Base-by-base conservation (phyloP, 2,113 vertebrate species). In the Prionailurus viverrinus region DNA sequence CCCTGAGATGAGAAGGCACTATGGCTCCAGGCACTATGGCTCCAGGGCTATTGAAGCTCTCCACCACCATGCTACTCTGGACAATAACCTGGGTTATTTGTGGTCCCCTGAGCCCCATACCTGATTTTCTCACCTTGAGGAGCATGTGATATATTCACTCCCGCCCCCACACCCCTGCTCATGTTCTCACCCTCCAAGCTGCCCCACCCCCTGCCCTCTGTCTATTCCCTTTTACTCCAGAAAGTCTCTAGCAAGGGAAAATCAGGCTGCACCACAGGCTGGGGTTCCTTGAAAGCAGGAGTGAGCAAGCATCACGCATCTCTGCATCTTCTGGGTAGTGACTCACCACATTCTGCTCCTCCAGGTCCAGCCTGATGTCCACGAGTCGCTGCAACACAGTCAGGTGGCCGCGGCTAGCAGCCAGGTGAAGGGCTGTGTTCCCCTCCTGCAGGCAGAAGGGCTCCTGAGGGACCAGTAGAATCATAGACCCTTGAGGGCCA, bases 381-480 rank as follows among this genome's bases (percentile, higher is more conserved):
- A 99, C 19, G 2, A 99, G 98, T 97, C 98, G 99, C 98, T 98
- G 99, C 53, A 99, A 97, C 81, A 99, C 99, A 0, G 98, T 98
- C 4, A 95, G 19, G 39, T 99, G 99, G 7, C 99, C 99, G 9
- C 96, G 98, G 97, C 97, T 98, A 0, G 99, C 99, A 82, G 99
- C 99, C 85, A 99, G 98, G 97, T 99, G 99, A 55, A 99, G 94
- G 2, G 99, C 99, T 0, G 99, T 99, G 97, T 99, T 99, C 96
- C 99, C 98, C 83, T 99, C 99, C 99, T 99, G 95, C 13, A 97
- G 91, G 94, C 2, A 97, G 94, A 97, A 39, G 31, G 78, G 33
- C 4, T 48, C 33, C 51, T 29, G 12, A 89, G 61, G 18, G 27
- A 16, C 7, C 0, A 0, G 31, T 41, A 51, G 55, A 45, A 41